phyloP scores from a whole-genome alignment of 2,888 invertebrate species.

The Flexamia atlantica region DNA sequence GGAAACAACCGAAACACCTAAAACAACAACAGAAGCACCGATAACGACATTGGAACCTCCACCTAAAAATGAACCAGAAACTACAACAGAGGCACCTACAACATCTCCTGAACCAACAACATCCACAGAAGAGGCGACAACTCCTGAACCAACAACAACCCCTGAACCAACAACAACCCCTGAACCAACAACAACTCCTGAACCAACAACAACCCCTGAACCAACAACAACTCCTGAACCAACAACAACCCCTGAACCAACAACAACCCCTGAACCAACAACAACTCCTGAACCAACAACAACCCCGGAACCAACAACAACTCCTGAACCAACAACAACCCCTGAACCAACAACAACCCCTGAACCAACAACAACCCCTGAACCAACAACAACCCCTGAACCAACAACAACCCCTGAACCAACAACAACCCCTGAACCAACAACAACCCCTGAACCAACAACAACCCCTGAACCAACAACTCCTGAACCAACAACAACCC shows the following conservation, averaged over 20 bases:
- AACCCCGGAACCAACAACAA: not conserved
- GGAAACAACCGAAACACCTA: not conserved
- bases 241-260: not conserved
- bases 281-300: not conserved
- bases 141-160: not conserved
- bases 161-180: conserved; percentile 12
- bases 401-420: not conserved
- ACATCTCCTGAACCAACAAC: not conserved
- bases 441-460: not conserved
- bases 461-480: not conserved
- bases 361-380: not conserved
- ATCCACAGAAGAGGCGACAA: not conserved
- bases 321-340: not conserved
- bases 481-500: not conserved
- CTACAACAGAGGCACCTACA: not conserved
- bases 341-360: not conserved
- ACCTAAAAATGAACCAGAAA: not conserved
- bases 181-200: not conserved
- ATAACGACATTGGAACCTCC: conserved; percentile 14
- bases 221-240: conserved; percentile 8
- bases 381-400: not conserved
- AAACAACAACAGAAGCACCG: conserved; percentile 6
- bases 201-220: conserved; percentile 1
- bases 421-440: not conserved
- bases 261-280: not conserved